phyloP scores from a whole-genome alignment of 2,888 invertebrate species.

The Melanchra persicariae region DNA sequence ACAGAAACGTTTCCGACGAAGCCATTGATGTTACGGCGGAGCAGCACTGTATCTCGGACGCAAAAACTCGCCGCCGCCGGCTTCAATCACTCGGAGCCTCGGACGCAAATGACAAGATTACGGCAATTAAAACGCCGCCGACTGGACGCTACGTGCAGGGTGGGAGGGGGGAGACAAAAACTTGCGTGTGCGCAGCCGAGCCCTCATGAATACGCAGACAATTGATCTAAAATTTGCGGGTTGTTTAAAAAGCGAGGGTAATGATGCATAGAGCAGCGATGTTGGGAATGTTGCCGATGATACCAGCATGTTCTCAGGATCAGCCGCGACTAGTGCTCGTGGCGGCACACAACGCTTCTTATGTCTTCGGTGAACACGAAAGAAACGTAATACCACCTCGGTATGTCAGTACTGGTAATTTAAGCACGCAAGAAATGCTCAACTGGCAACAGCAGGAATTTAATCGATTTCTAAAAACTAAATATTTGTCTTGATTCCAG shows the following conservation, averaged over 20 bases:
- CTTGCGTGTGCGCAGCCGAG: slow-evolving; percentile 31
- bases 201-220: slow-evolving; percentile 40
- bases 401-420: slow-evolving; percentile 35
- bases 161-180: slow-evolving; percentile 46
- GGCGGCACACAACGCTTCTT: slow-evolving; percentile 8
- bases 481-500: slow-evolving; percentile 20
- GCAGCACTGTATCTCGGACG: slow-evolving; percentile 53
- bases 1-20: slow-evolving; percentile 64
- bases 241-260: slow-evolving; percentile 23
- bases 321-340: background rate
- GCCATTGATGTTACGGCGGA: slow-evolving; percentile 63
- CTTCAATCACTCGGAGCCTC: slow-evolving; percentile 75
- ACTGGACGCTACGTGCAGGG: slow-evolving; percentile 41
- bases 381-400: slow-evolving; percentile 16
- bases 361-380: slow-evolving; percentile 10
- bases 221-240: slow-evolving; percentile 43
- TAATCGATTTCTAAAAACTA: slow-evolving; percentile 29
- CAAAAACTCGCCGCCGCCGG: slow-evolving; percentile 60
- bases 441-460: slow-evolving; percentile 14
- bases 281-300: slow-evolving; percentile 17
- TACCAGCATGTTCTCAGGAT: slow-evolving; percentile 9
- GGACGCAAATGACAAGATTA: slow-evolving; percentile 80
- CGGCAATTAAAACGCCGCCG: slow-evolving; percentile 74
- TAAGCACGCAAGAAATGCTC: slow-evolving; percentile 35
- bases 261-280: slow-evolving; percentile 36